A percentile compares a stretch with the other conserved stretches of the same genome.
These are phyloP conservation scores for Cebuella pygmaea DNA, from an alignment of 2,797 vertebrate genomes.

Conservation along the genomic window DNA sequence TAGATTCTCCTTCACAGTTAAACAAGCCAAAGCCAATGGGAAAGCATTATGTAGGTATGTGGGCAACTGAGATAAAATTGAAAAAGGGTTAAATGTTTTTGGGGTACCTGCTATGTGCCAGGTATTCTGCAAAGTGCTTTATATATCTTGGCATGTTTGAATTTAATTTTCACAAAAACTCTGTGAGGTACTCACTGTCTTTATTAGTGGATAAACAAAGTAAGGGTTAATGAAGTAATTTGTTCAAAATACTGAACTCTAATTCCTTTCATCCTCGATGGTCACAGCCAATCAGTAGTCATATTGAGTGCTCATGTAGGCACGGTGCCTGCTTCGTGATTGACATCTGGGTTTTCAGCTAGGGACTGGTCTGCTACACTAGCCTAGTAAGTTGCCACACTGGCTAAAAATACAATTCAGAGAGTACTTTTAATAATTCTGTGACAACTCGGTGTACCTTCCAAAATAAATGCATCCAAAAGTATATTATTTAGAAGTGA, in stretches of 20 bases:
- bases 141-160: neutral
- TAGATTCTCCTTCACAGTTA: neutral
- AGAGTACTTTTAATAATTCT: neutral
- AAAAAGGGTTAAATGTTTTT: neutral
- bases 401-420: neutral
- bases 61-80: neutral
- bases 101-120: neutral
- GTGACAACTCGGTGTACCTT: neutral
- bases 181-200: neutral
- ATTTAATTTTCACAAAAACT: neutral
- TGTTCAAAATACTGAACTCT: neutral
- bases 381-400: neutral
- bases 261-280: neutral
- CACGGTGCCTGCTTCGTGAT: fast-evolving
- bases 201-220: neutral
- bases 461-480: neutral
- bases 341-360: neutral
- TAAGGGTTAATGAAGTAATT: neutral
- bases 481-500: neutral
- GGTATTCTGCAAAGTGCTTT: neutral
- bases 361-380: neutral
- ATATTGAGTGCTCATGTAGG: neutral
- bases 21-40: neutral
- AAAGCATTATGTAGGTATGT: neutral
- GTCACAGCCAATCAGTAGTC: neutral